Evolutionary conservation across 2,797 vertebrate genomes (phyloP).

Genomic region (Tokudaia tokunoshimensis): DNA sequence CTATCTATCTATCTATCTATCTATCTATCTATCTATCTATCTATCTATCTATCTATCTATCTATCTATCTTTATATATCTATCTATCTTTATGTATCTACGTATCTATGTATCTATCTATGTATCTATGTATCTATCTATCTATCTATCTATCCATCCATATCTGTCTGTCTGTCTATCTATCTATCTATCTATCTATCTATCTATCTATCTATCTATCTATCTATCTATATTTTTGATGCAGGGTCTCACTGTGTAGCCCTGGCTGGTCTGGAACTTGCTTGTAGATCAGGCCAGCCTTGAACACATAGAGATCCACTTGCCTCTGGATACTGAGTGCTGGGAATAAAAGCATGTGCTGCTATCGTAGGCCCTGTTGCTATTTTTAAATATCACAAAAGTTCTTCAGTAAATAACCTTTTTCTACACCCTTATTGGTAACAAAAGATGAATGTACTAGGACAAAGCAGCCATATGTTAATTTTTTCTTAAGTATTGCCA

Average conservation of each 20-base stretch:
- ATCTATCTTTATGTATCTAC: neutral
- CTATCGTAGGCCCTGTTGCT: neutral
- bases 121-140: neutral
- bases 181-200: neutral
- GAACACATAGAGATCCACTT: neutral
- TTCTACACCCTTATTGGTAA: neutral
- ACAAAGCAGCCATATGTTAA: neutral
- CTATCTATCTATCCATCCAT: neutral
- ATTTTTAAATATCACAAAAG: slow-evolving; percentile 34
- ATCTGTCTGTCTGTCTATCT: neutral
- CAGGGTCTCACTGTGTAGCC: neutral
- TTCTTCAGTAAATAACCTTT: slow-evolving; percentile 37
- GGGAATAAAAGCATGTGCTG: neutral
- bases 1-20: no score
- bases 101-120: neutral
- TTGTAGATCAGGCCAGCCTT: neutral
- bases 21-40: neutral
- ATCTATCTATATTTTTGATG: neutral
- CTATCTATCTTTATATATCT: neutral
- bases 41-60: neutral
- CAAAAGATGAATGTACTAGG: neutral
- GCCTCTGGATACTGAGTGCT: neutral
- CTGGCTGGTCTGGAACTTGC: neutral
- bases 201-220: neutral
- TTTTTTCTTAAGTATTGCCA: neutral